Base-by-base conservation (phyloP, 2,797 vertebrate species). In the Fistularia tabacaria region DNA sequence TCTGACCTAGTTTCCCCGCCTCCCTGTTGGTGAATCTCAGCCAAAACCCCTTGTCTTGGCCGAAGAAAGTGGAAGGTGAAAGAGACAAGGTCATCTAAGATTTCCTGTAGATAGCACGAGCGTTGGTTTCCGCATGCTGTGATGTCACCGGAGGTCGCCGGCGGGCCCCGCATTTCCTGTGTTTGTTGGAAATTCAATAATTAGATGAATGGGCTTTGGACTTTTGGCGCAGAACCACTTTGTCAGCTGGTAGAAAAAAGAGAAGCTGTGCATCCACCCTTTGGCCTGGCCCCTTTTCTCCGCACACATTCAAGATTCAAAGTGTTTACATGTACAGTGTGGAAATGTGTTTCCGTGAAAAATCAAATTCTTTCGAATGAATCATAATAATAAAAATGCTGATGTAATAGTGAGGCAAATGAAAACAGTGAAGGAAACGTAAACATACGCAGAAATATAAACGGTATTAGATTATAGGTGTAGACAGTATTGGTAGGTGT, bases 1-100 rank as follows among this genome's bases (percentile, higher is more conserved):
- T 81, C 75, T 88, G 85, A 89, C 89, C 85, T 80, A 89, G 60
- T 77, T 88, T 85, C 69, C 9, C 38, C 14, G 69, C 51, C 53
- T 62, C 62, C 80, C 66, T 62, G 62, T 69, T 79, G 76, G 79
- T 77, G 68, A 66, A 64, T 78, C 59, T 66, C 69, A 79, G 59
- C 82, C 76, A 70, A 71, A 83, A 73, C 59, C 57, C 62, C 62
- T 47, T 64, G 66, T 77, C 67, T 76, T 41, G 64, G 59, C 64
- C 3, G 8, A 70, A 60, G 52, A 46, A 62, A 45, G 47, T 8
- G 3, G 50, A 66, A 49, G 25, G 57, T 50, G 43, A 71, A 57
- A 64, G 51, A 62, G 46, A 62, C 51, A 37, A 47, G 36, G 44
- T 66, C 38, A 60, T 73, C 64, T 63, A 70, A 66, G 67, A 73